phyloP scores from a whole-genome alignment of 2,113 vertebrate species.

The Petaurus breviceps region DNA sequence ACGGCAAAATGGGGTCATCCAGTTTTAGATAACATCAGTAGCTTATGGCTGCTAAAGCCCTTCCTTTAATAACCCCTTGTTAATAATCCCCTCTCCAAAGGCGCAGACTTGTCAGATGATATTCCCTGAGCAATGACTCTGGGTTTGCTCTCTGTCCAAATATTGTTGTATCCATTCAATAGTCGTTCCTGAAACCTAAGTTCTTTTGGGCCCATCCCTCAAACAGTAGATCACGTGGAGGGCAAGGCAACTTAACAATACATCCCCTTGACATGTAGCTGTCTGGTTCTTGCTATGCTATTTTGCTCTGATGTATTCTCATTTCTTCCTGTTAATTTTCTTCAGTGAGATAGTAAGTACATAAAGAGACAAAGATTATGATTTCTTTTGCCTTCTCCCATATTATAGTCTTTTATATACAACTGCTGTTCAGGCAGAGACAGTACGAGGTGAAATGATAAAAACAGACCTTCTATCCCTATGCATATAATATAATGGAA shows the following conservation, averaged over 20 bases:
- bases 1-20: background rate
- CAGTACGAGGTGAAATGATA: background rate
- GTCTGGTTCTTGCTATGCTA: background rate
- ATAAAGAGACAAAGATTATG: background rate
- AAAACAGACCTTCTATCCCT: background rate
- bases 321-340: background rate
- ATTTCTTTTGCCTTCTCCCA: background rate
- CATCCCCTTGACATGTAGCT: background rate
- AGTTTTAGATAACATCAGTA: background rate
- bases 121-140: background rate
- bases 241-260: background rate
- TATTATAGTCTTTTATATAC: background rate
- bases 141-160: background rate
- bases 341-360: background rate
- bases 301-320: background rate
- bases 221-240: background rate
- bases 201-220: background rate
- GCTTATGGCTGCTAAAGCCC: background rate
- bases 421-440: background rate
- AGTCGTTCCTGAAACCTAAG: background rate
- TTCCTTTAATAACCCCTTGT: background rate
- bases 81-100: background rate
- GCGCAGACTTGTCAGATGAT: background rate
- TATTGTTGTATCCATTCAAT: background rate
- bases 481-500: too few relatives aligned